Evolutionary conservation across 2,113 vertebrate genomes (phyloP), one percentile per base, ranked within the genome.

Genomic region (Malurus melanocephalus): DNA sequence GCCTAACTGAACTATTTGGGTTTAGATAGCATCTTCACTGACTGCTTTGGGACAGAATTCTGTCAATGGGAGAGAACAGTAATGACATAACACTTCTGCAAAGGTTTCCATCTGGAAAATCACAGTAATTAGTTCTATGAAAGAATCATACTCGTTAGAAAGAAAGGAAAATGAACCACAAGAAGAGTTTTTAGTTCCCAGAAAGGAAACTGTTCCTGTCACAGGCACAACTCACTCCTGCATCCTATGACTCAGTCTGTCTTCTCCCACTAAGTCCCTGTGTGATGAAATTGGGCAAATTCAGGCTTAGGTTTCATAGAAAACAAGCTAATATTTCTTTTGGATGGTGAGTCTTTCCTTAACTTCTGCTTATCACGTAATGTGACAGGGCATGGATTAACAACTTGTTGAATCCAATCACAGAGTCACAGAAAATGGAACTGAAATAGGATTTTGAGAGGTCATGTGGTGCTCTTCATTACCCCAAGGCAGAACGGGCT

Each of bases 281-380:
- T 45, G 61, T 86, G 73, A 78, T 84, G 69, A 91, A 88, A 84
- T 61, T 3, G 7, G 42, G 52, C 35, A 91, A 92, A 89, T 71
- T 89, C 48, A 75, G 56, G 49, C 73, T 87, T 91, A 75, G 46
- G 13, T 67, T 96, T 51, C 65, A 80, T 3, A 48, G 30, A 89
- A 89, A 91, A 91, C 17, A 80, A 80, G 45, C 24, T 30, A 55
- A 76, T 86, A 86, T 91, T 89, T 91, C 73, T 61, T 80, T 93
- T 80, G 74, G 64, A 73, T 74, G 7, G 32, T 64, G 32, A 38
- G 6, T 89, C 46, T 69, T 92, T 84, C 48, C 52, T 88, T 78
- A 78, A 52, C 69, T 86, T 90, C 52, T 78, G 48, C 28, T 85
- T 88, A 83, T 89, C 75, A 67, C 4, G 2, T 77, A 88, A 80